Evolutionary conservation across 2,113 vertebrate species (phyloP).

Genomic region (Trichechus manatus): DNA sequence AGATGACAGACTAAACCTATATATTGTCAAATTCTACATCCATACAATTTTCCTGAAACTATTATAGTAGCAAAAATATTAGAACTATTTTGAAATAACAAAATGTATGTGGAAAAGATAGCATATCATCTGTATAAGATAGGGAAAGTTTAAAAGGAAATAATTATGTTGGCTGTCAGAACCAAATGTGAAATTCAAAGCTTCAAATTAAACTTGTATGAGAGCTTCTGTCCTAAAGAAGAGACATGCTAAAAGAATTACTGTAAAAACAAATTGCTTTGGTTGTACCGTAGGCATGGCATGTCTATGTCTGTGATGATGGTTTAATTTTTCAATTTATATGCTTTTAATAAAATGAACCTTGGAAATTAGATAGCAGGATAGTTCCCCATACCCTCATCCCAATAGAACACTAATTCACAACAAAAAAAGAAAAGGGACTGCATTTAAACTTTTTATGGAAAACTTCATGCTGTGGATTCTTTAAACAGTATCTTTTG

Average conservation of each 20-base stretch:
- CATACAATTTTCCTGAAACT: not conserved
- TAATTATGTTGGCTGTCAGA: slow-evolving; percentile 10
- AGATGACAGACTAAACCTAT: not conserved
- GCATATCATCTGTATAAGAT: not conserved
- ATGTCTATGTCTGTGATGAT: not conserved
- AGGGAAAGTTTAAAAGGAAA: not conserved
- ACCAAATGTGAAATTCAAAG: slow-evolving; percentile 8
- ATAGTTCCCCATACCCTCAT: not conserved
- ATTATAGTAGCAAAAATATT: not conserved
- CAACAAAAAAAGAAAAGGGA: not conserved
- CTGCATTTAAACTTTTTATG: not conserved
- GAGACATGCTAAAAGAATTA: not conserved
- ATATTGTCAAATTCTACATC: not conserved
- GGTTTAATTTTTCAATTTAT: not conserved
- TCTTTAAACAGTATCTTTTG: not conserved
- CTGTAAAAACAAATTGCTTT: not conserved
- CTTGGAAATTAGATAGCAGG: not conserved
- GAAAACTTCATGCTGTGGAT: not conserved
- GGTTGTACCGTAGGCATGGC: not conserved
- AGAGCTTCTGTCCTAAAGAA: not conserved
- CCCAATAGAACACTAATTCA: not conserved
- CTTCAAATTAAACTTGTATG: slow-evolving; percentile 29
- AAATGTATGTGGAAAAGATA: not conserved
- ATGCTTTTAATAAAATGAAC: not conserved
- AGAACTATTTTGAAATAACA: not conserved